Percentiles rank a stretch among this genome's conserved stretches.
These are phyloP conservation scores for Dicerorhinus sumatrensis DNA, from an alignment of 2,113 vertebrate genomes.

Conservation along the genomic window DNA sequence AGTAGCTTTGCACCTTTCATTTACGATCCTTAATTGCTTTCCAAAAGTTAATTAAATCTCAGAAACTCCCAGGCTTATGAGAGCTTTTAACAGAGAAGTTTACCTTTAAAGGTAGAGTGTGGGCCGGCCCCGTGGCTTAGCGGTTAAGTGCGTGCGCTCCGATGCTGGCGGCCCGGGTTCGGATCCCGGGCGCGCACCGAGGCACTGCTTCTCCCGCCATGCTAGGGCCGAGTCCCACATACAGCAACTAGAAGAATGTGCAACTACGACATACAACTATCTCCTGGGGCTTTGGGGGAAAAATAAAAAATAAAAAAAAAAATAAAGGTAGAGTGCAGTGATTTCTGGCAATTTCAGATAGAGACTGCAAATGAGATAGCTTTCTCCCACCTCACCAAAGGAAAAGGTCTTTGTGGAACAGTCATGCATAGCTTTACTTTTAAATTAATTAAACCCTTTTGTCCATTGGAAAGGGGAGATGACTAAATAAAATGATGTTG, in stretches of 20 bases:
- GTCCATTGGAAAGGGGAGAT: background rate
- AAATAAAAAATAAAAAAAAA: no score
- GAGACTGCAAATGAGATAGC: background rate
- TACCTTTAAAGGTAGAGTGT: background rate
- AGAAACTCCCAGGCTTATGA: background rate
- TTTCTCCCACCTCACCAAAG: slow-evolving; percentile 4
- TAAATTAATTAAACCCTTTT: slow-evolving; percentile 27
- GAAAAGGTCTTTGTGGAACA: slow-evolving; percentile 22
- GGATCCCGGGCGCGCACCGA: no score
- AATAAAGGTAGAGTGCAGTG: background rate
- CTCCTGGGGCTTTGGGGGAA: no score
- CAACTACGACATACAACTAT: no score
- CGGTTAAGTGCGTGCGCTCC: no score
- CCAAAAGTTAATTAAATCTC: background rate
- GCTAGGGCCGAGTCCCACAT: no score
- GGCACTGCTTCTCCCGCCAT: no score
- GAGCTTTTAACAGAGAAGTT: slow-evolving; percentile 24
- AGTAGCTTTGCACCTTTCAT: slow-evolving; percentile 20
- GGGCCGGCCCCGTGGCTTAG: no score
- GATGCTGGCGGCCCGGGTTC: no score
- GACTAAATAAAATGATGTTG: slow-evolving; percentile 16
- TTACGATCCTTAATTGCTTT: slow-evolving; percentile 42
- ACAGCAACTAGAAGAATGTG: no score
- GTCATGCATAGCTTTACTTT: background rate
- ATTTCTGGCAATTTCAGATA: slow-evolving; percentile 34